A percentile compares a stretch with the other conserved stretches of the same genome.
Conservation (phyloP, 2,113 vertebrate species). For the Australoheros scitulus region DNA sequence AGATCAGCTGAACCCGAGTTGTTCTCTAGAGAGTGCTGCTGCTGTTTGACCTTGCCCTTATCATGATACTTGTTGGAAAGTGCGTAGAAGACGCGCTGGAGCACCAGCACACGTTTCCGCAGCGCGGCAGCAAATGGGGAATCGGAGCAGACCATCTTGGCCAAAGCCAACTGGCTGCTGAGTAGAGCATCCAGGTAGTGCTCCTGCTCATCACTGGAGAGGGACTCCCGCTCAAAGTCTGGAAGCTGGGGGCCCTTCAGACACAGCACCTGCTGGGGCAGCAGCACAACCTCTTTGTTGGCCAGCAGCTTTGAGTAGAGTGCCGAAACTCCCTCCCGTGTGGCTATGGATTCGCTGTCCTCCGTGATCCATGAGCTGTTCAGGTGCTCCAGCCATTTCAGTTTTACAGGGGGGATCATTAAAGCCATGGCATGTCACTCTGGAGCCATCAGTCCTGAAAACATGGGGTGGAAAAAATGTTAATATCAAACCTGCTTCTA, state of each 20-base stretch:
- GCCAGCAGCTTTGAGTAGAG: slow-evolving; percentile 91
- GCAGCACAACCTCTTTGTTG: slow-evolving; percentile 96
- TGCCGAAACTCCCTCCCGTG: slow-evolving; percentile 91
- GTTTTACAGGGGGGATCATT: slow-evolving; percentile 96
- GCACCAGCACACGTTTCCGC: slow-evolving; percentile 91
- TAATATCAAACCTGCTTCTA: fast-evolving
- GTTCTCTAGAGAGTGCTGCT: slow-evolving; percentile 93
- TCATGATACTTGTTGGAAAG: slow-evolving; percentile 98
- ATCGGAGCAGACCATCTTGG: slow-evolving; percentile 98
- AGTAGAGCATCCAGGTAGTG: slow-evolving; percentile 98
- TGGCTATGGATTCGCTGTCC: slow-evolving; percentile 97
- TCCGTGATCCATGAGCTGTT: slow-evolving; percentile 99
- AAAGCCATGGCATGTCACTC: slow-evolving; percentile 90
- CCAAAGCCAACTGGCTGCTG: slow-evolving; percentile 95
- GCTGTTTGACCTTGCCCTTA: slow-evolving; percentile 95
- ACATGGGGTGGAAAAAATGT: neutral
- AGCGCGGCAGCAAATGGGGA: slow-evolving; percentile 95
- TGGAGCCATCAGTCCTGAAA: slow-evolving; percentile 88
- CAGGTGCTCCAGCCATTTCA: slow-evolving; percentile 98
- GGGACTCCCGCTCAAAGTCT: slow-evolving; percentile 96
- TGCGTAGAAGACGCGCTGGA: slow-evolving; percentile 96
- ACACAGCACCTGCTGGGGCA: slow-evolving; percentile 96
- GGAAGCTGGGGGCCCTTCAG: slow-evolving; percentile 98
- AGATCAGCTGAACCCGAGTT: slow-evolving; percentile 87
- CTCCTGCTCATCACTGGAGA: slow-evolving; percentile 97